Evolutionary conservation across 2,113 vertebrate genomes (phyloP), one percentile per base, ranked within the genome.

Genomic region (Anarrhichthys ocellatus): DNA sequence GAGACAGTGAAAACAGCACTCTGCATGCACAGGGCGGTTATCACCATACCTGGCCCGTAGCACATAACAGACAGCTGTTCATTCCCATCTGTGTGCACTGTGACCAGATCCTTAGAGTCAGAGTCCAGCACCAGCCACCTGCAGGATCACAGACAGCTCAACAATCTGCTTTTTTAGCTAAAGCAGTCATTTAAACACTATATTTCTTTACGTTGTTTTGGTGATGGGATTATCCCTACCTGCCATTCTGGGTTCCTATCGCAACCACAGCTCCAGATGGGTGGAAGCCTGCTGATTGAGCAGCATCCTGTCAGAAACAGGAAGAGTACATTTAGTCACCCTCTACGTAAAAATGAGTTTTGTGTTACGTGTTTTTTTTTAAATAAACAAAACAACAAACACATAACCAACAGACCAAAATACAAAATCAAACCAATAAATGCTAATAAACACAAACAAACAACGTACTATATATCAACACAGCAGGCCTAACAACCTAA

Each of bases 111-210:
- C 91, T 98, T 99, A 8, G 97, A 96, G 89, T 99, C 98, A 0
- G 98, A 97, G 93, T 99, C 98, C 89, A 99, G 96, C 66, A 99
- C 98, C 92, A 98, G 96, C 98, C 98, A 99, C 96, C 98, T 99
- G 96, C 93, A 56, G 77, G 76, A 93, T 38, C 46, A 71, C 24
- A 1, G 38, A 67, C 61, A 86, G 13, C 18, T 86, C 20, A 72
- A 5, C 52, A 59, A 67, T 61, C 9, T 52, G 54, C 46, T 46
- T 46, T 5, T 46, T 46, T 44, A 44, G 29, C 29, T 29, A 2
- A 29, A 29, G 29, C 29, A 29, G 2, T 29, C 29, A 29, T 32
- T 32, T 32, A 69, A 48, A 68, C 20, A 63, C n/a, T 20, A 8
- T 32, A 24, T 81, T 1, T 65, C 11, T 64, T 64, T 44, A 15